A percentile compares a stretch with the other conserved stretches of the same genome.
Conservation (phyloP, 2,797 vertebrate species). For the Scolopax bukidnonensis region DNA sequence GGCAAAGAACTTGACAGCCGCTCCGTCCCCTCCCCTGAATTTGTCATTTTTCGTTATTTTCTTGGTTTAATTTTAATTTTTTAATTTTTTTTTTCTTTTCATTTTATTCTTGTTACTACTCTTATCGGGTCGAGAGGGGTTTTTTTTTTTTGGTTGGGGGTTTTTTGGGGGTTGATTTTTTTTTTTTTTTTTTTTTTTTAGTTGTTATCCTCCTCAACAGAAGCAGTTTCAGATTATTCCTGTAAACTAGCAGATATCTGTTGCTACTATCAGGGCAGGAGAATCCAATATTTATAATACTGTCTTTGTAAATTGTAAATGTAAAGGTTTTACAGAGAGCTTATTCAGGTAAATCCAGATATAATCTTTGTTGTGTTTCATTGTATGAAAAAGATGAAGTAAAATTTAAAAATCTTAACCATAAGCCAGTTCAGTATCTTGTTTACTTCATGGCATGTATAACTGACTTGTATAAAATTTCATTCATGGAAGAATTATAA, state of each 20-base stretch:
- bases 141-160: background rate
- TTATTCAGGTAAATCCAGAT: background rate
- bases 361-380: background rate
- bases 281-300: constrained; percentile 14
- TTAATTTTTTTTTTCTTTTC: background rate
- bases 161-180: background rate
- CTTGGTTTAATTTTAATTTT: background rate
- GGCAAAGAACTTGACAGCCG: constrained; percentile 19
- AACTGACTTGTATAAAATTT: background rate
- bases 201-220: background rate
- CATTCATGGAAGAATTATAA: background rate
- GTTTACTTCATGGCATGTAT: background rate
- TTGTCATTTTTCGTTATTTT: background rate
- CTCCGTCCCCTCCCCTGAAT: background rate
- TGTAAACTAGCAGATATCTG: background rate
- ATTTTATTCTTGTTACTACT: background rate
- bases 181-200: background rate
- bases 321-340: constrained; percentile 1
- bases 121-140: background rate
- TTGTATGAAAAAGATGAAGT: background rate
- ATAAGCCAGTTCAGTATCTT: background rate
- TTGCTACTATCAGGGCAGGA: background rate
- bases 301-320: background rate
- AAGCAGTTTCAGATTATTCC: constrained; percentile 11
- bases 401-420: background rate